Conservation (phyloP, 2,888 invertebrate genomes). For the Pemphredon lugubris region DNA sequence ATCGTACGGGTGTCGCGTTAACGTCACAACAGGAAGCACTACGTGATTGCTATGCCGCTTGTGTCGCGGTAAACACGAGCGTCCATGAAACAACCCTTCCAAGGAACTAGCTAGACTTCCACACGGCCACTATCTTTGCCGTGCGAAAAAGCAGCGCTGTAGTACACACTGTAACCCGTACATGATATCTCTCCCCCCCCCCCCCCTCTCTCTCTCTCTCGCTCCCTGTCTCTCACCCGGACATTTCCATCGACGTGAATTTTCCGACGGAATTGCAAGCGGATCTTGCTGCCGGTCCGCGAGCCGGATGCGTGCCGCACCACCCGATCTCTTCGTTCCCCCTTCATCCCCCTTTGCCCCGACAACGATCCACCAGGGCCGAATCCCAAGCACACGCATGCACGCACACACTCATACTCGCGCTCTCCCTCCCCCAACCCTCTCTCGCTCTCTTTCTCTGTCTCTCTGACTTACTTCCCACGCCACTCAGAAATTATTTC, state of each 20-base stretch:
- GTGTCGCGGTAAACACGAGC: background rate
- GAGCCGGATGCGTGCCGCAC: conserved; percentile 3
- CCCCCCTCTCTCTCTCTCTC: too few relatives aligned
- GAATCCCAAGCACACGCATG: too few relatives aligned
- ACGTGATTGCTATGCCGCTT: conserved; percentile 2
- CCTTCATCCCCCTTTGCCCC: too few relatives aligned
- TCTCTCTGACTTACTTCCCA: too few relatives aligned
- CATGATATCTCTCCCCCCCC: too few relatives aligned
- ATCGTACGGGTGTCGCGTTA: conserved; percentile 25
- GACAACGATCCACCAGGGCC: too few relatives aligned
- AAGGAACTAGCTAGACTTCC: conserved; percentile 1
- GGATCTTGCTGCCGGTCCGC: background rate
- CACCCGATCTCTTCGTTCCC: background rate
- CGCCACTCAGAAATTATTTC: too few relatives aligned
- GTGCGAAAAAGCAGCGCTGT: background rate
- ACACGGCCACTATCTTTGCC: background rate
- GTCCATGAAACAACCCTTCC: background rate
- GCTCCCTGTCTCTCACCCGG: too few relatives aligned
- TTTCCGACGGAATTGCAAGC: background rate
- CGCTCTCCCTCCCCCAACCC: too few relatives aligned
- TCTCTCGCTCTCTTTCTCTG: too few relatives aligned
- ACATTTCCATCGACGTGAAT: conserved; percentile 1
- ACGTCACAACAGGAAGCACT: conserved; percentile 43
- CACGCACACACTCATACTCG: too few relatives aligned
- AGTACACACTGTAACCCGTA: background rate